phyloP scores from a whole-genome alignment of 2,888 invertebrate genomes.

The Archips crataeganus region DNA sequence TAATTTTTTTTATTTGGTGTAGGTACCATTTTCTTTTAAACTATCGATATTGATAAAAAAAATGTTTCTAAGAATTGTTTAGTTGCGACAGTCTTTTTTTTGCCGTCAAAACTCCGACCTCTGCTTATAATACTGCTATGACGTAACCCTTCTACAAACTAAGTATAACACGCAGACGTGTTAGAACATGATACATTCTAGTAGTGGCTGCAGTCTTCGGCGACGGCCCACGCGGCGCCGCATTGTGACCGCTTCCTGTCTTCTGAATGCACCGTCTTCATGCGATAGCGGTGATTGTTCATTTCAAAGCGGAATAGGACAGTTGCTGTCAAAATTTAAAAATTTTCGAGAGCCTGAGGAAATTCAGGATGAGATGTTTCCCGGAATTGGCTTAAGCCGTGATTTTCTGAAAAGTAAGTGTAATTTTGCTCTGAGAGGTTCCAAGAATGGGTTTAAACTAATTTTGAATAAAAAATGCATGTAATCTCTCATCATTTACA shows the following conservation, averaged over 20 bases:
- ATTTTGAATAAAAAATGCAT: too few species aligned
- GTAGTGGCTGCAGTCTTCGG: background rate
- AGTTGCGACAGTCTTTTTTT: too few species aligned
- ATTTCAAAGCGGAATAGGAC: slow-evolving; percentile 14
- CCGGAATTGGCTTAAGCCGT: background rate
- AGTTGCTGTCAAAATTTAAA: background rate
- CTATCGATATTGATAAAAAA: too few species aligned
- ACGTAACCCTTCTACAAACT: background rate
- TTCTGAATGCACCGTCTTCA: slow-evolving; percentile 35
- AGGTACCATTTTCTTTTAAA: too few species aligned
- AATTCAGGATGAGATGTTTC: background rate
- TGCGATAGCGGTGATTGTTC: slow-evolving; percentile 36
- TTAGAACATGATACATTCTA: slow-evolving; percentile 5
- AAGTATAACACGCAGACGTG: too few species aligned
- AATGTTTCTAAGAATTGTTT: too few species aligned
- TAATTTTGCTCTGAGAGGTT: too few species aligned
- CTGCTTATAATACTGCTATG: background rate
- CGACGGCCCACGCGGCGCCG: slow-evolving; percentile 24
- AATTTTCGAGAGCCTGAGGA: background rate
- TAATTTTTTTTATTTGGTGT: too few species aligned
- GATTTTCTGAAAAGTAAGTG: too few species aligned
- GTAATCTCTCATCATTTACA: too few species aligned
- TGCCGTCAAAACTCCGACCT: too few species aligned
- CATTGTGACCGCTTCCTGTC: slow-evolving; percentile 27
- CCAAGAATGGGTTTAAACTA: too few species aligned